Conservation (phyloP, 2,888 invertebrate species). For the Philonicus albiceps region DNA sequence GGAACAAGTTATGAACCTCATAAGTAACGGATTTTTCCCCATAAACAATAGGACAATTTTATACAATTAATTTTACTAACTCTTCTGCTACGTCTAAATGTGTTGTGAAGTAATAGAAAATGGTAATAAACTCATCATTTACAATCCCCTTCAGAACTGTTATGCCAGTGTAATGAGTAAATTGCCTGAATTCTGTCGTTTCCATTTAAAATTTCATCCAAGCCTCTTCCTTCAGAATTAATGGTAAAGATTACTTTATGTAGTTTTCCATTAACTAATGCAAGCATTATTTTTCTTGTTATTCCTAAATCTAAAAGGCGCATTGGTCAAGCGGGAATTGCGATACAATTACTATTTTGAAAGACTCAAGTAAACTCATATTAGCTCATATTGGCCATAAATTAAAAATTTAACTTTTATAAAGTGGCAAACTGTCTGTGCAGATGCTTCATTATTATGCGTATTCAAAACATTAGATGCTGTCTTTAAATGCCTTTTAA, state of each 20-base stretch:
- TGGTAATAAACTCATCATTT: constrained; percentile 43
- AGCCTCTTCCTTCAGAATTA: constrained; percentile 42
- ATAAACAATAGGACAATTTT: constrained; percentile 46
- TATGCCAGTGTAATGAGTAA: constrained; percentile 45
- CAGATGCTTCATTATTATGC: neutral
- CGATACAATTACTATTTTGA: neutral
- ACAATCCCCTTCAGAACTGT: constrained; percentile 42
- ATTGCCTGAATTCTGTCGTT: constrained; percentile 45
- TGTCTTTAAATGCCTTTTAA: neutral
- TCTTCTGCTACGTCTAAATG: constrained; percentile 33
- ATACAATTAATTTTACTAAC: constrained; percentile 45
- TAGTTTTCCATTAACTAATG: neutral
- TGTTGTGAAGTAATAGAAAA: constrained; percentile 43
- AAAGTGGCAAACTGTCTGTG: constrained; percentile 9
- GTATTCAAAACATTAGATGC: neutral
- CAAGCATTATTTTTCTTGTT: neutral
- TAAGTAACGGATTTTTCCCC: constrained; percentile 44
- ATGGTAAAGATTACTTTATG: neutral
- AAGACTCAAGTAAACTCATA: constrained; percentile 6
- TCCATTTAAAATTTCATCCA: constrained; percentile 46
- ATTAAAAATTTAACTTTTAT: neutral
- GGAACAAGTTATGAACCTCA: constrained; percentile 46
- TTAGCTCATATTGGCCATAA: constrained; percentile 24
- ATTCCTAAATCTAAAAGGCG: constrained; percentile 7
- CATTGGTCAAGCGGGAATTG: constrained; percentile 22